Percentiles rank a stretch among this genome's conserved stretches.
Conservation (phyloP, 2,113 vertebrate species). For the Tupaia chinensis region DNA sequence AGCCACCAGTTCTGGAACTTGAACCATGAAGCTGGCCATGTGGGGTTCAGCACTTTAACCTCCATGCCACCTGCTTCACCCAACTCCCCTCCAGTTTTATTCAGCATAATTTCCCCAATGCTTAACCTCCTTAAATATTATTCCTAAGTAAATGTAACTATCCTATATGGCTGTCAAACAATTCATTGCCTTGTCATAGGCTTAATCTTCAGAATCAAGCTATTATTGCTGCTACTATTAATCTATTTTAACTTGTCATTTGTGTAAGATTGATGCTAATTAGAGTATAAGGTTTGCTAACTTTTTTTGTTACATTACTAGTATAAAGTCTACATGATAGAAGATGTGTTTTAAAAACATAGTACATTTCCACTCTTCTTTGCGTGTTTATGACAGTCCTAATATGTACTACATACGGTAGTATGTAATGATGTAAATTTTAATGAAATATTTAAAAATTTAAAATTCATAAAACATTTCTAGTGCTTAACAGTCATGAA, state of each 20-base stretch:
- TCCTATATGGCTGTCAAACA: not conserved
- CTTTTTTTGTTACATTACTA: conserved; percentile 43
- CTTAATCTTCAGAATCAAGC: conserved; percentile 50
- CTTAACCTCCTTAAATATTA: conserved; percentile 40
- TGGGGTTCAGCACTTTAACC: no score
- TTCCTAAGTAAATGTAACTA: conserved; percentile 36
- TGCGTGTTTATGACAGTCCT: not conserved
- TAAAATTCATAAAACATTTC: conserved; percentile 64
- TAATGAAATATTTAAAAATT: conserved; percentile 69
- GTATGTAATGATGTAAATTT: conserved; percentile 40
- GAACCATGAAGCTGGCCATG: no score
- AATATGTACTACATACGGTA: not conserved
- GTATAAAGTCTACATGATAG: conserved; percentile 46
- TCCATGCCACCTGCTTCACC: no score
- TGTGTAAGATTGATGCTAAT: conserved; percentile 33
- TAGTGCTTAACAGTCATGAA: conserved; percentile 62
- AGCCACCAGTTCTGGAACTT: no score
- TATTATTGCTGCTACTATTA: conserved; percentile 31
- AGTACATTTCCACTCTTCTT: conserved; percentile 48
- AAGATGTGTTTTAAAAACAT: not conserved
- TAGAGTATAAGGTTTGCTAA: conserved; percentile 21
- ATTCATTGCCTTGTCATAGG: not conserved
- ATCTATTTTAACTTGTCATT: conserved; percentile 46
- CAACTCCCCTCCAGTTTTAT: not conserved
- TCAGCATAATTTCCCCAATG: not conserved